Evolutionary conservation across 2,888 invertebrate species (phyloP), one percentile per base, ranked within the genome.

Genomic region (Andrena bucephala): DNA sequence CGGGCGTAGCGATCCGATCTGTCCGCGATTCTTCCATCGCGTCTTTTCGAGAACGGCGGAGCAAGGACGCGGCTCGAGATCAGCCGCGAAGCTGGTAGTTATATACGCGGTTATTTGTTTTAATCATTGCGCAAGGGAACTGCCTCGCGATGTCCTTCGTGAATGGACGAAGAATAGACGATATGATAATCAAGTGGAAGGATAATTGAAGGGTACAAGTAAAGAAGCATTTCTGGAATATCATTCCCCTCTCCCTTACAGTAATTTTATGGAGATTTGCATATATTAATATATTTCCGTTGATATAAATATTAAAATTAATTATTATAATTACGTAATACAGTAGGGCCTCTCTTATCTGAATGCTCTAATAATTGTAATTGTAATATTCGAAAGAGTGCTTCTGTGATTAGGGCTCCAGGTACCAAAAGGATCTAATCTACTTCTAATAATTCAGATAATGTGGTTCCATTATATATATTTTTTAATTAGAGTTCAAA

Each of bases 91-190:
- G 5, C 13, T 24, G 27, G 16, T n/a, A 29, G 42, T 42, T 27
- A 36, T 10, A 36, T 36, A 59, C 42, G 20, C 59, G 29, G 59
- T 70, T 70, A 70, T 70, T 70, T 70, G 70, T 70, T 70, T 70
- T 48, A 70, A 70, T 70, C 59, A 70, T 48, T 48, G 59, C 31
- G 29, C 69, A 16, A 36, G 27, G 27, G 42, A 59, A 13, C 29
- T 20, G 59, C 31, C 29, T 16, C 42, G 48, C 31, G 48, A 70
- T 31, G n/a, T 20, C n/a, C 29, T 31, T 29, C 8, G 0, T 60
- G 70, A 60, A 70, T 60, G 31, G 33, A 36, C 57, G 8, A 20
- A 57, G 24, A 57, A 27, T 57, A 59, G 29, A 29, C 5, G 13
- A 42, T 27, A 29, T 6, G 29, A 1, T 29, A 27, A 27, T 20